Evolutionary conservation across 2,888 invertebrate genomes (phyloP), one percentile per base, ranked within the genome.

Genomic region (Ryuthela nishihirai): DNA sequence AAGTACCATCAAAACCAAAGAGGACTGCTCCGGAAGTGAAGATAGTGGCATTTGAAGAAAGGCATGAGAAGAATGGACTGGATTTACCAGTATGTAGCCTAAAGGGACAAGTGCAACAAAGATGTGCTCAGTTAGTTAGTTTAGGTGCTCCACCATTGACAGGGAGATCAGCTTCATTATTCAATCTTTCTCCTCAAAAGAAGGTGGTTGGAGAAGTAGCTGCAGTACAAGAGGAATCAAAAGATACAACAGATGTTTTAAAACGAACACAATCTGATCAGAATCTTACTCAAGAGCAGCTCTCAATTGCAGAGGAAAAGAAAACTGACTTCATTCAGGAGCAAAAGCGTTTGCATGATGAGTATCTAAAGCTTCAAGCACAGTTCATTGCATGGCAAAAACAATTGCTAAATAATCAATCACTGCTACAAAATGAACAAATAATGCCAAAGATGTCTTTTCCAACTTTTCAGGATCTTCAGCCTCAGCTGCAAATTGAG

Each of bases 381-480:
- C 54, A 60, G 39, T 60, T 60, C 41, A 46, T 60, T 38, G 50
- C 54, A 29, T 60, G 60, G 60, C 60, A 60, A 38, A 54, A 54
- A 25, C 60, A 60, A 24, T 38, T 60, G 23, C 36, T 60, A 20
- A 38, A 43, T 46, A 60, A 60, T 42, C 60, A 60, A 48, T 50
- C 23, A 32, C 42, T 60, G 41, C 42, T 60, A 32, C 54, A 60
- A 43, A 54, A n/a, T 46, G 54, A 60, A 46, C 48, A 54, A 32
- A 60, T 60, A 42, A 38, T 60, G 35, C 54, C 60, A 36, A 49
- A 60, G 42, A 60, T 60, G 60, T 44, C 54, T 46, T 54, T 60
- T 45, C 54, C 60, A 38, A 39, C 54, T 6, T 54, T 60, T 21
- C 49, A 45, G 34, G 32, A 39, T 29, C 21, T 18, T 39, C 12